Conservation (phyloP, 2,888 invertebrate species). For the Sinohyriopsis cumingii region DNA sequence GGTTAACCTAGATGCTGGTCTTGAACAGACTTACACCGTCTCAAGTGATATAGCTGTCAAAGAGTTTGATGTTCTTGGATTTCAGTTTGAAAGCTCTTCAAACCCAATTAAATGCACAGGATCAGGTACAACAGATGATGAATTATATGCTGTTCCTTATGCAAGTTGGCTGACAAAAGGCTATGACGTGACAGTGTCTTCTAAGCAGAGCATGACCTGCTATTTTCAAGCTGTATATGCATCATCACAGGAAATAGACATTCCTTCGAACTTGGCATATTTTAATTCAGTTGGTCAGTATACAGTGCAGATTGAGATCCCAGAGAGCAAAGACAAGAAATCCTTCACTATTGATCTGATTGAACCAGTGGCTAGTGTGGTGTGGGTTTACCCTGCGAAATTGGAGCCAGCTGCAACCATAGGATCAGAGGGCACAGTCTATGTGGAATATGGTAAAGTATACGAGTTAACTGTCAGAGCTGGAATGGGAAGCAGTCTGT, state of each 20-base stretch:
- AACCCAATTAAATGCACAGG: conserved; percentile 35
- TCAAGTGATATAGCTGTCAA: conserved; percentile 28
- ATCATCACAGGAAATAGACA: conserved; percentile 9
- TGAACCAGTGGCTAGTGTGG: conserved; percentile 39
- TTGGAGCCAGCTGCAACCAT: conserved; percentile 2
- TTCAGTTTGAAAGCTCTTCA: conserved; percentile 29
- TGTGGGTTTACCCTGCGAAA: conserved; percentile 43
- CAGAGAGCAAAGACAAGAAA: conserved; percentile 13
- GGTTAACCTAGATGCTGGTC: conserved; percentile 22
- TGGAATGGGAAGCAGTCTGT: conserved; percentile 36
- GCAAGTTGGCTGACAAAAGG: conserved; percentile 22
- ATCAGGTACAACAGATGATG: conserved; percentile 28
- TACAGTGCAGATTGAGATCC: conserved; percentile 22
- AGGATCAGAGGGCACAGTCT: conserved; percentile 25
- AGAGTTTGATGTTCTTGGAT: conserved; percentile 47
- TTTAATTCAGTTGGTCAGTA: conserved; percentile 33
- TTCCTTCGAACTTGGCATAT: conserved; percentile 34
- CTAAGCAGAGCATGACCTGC: conserved; percentile 23
- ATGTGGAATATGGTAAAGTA: conserved; percentile 32
- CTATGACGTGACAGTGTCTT: conserved; percentile 5
- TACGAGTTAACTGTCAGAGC: conserved; percentile 38
- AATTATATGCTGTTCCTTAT: conserved; percentile 9
- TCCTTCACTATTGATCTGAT: conserved; percentile 28
- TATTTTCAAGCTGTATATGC: conserved; percentile 44
- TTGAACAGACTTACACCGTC: conserved; percentile 17